Conservation (phyloP, 2,888 invertebrate genomes). For the Volucella inanis region DNA sequence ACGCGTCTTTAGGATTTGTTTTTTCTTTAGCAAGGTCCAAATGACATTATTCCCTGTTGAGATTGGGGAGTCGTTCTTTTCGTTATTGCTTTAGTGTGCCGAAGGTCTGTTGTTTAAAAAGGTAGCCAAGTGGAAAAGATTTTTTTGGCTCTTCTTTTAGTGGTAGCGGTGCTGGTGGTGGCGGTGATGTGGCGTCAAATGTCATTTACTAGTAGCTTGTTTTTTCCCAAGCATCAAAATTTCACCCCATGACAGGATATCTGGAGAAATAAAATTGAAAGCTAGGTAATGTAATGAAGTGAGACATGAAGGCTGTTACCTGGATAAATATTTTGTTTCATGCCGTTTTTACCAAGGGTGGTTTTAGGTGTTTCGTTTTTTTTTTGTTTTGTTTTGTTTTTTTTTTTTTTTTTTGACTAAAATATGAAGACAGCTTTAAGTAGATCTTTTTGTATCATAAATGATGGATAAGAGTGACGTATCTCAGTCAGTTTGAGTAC, state of each 20-base stretch:
- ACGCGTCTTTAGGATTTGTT: slow-evolving; percentile 12
- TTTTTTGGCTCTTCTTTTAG: slow-evolving; percentile 9
- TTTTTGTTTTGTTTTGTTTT: too few species aligned
- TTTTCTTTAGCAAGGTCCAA: slow-evolving; percentile 12
- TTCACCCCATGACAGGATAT: slow-evolving; percentile 44
- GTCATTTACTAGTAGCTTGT: slow-evolving; percentile 40
- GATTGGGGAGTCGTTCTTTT: slow-evolving; percentile 25
- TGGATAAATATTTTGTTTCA: slow-evolving; percentile 42
- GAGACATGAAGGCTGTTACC: slow-evolving; percentile 53
- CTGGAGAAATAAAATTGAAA: slow-evolving; percentile 55
- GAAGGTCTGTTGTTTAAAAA: slow-evolving; percentile 56
- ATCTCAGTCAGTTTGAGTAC: slow-evolving; percentile 4
- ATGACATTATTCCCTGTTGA: slow-evolving; percentile 43
- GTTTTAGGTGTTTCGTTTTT: background rate
- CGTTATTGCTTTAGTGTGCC: background rate
- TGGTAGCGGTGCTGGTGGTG: background rate
- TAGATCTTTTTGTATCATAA: background rate
- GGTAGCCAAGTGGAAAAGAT: slow-evolving; percentile 56
- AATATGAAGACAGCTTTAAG: background rate
- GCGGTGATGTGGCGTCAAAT: slow-evolving; percentile 60
- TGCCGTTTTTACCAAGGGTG: background rate
- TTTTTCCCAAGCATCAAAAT: background rate
- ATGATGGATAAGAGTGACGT: background rate
- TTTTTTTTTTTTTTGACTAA: background rate
- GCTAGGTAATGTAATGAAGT: slow-evolving; percentile 66